A percentile compares a stretch with the other conserved stretches of the same genome.
Evolutionary conservation across 1,140 invertebrate genomes (phyloP).

Genomic region (Zelostemma sp.): DNA sequence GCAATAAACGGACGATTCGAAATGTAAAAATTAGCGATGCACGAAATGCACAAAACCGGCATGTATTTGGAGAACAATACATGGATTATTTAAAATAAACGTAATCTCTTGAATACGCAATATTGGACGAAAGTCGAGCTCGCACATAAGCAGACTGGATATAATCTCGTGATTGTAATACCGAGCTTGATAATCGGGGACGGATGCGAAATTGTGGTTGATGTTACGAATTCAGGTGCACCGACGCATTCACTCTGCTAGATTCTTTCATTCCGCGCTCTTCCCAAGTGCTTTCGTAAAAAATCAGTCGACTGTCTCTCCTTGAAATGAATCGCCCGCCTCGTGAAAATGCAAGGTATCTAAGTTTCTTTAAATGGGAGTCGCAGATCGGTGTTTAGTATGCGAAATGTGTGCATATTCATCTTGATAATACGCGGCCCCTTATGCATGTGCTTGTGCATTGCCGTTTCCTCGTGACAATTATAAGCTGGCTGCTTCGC

Average conservation of each 20-base stretch:
- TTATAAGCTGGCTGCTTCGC: slow-evolving; percentile 41
- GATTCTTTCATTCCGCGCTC: background rate
- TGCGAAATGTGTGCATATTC: slow-evolving; percentile 48
- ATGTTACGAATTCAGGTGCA: slow-evolving; percentile 27
- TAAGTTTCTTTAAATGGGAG: slow-evolving; percentile 30
- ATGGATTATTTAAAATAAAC: too few relatives aligned
- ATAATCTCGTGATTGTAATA: slow-evolving; percentile 35
- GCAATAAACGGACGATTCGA: too few relatives aligned
- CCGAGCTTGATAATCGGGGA: slow-evolving; percentile 26
- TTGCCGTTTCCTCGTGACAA: slow-evolving; percentile 44
- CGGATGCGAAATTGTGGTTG: slow-evolving; percentile 5
- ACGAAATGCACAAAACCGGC: too few relatives aligned
- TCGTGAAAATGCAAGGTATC: slow-evolving; percentile 10
- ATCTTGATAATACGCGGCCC: slow-evolving; percentile 49
- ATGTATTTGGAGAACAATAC: too few relatives aligned
- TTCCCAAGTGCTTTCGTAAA: slow-evolving; percentile 3
- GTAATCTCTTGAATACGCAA: background rate
- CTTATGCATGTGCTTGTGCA: slow-evolving; percentile 47
- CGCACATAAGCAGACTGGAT: slow-evolving; percentile 31
- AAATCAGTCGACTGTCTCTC: slow-evolving; percentile 16
- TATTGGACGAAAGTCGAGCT: slow-evolving; percentile 1
- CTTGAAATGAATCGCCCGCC: slow-evolving; percentile 11
- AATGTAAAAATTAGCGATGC: too few relatives aligned
- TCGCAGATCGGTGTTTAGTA: slow-evolving; percentile 35
- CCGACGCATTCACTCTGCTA: slow-evolving; percentile 12